Percentiles rank a stretch among this genome's conserved stretches.
These are phyloP conservation scores for Scaptomyza caliginosa DNA, from an alignment of 2,888 invertebrate genomes.

Conservation along the genomic window DNA sequence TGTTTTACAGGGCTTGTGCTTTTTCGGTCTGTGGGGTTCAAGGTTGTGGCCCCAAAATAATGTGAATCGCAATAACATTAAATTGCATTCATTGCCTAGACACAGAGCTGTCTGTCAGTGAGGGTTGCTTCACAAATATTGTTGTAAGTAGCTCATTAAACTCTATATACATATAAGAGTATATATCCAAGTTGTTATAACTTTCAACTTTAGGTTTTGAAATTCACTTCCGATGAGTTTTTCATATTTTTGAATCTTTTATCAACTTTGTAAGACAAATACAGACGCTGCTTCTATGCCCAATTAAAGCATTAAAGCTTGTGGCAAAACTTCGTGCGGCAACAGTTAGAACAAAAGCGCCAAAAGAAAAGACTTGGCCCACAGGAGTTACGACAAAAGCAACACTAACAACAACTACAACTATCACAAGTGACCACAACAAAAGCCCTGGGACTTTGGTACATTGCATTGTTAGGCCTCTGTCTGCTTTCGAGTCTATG, in stretches of 20 bases:
- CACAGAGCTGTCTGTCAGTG: constrained; percentile 21
- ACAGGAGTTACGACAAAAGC: constrained; percentile 28
- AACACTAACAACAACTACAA: constrained; percentile 19
- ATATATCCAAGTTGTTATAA: not conserved
- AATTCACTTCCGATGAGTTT: not conserved
- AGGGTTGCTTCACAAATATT: constrained; percentile 3
- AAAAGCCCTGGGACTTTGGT: constrained; percentile 53
- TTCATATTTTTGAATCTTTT: constrained; percentile 8
- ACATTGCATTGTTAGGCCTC: constrained; percentile 59
- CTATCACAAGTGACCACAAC: constrained; percentile 63
- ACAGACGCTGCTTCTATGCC: constrained; percentile 43
- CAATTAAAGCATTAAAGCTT: constrained; percentile 46
- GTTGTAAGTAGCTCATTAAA: not conserved
- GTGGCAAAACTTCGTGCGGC: constrained; percentile 34
- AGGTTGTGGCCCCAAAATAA: constrained; percentile 58
- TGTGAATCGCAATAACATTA: constrained; percentile 62
- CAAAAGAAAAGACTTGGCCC: constrained; percentile 37
- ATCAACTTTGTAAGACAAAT: constrained; percentile 46
- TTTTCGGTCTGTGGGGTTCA: constrained; percentile 48
- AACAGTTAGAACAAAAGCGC: constrained; percentile 66
- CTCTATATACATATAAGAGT: not conserved
- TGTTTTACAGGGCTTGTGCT: constrained; percentile 33
- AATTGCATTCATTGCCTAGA: constrained; percentile 61
- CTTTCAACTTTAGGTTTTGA: not conserved
- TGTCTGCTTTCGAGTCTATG: constrained; percentile 10